Evolutionary conservation across 2,888 invertebrate genomes (phyloP).

Genomic region (Theretra japonica): DNA sequence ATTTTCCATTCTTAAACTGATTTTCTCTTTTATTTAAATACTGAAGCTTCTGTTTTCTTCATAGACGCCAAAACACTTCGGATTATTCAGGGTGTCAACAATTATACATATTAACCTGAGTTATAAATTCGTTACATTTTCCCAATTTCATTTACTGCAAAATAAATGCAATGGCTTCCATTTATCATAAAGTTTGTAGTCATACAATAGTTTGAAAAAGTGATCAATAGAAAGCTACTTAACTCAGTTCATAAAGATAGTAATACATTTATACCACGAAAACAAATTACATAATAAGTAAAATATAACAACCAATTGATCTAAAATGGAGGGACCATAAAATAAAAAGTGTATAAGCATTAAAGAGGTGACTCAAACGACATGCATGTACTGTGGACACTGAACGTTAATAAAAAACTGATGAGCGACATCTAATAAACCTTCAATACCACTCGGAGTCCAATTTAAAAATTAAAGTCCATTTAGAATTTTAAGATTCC

Average conservation of each 20-base stretch:
- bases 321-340: not conserved
- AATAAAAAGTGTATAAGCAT: not conserved
- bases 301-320: not conserved
- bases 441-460: not conserved
- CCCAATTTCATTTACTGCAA: too few relatives aligned
- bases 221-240: not conserved
- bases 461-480: not conserved
- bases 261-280: not conserved
- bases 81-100: too few relatives aligned
- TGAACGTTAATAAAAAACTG: not conserved
- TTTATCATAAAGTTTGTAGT: not conserved
- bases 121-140: too few relatives aligned
- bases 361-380: conserved; percentile 1
- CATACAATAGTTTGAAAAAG: not conserved
- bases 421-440: not conserved
- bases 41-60: too few relatives aligned
- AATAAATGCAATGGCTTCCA: not conserved
- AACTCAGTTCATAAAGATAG: not conserved
- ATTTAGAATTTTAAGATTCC: not conserved
- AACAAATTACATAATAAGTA: not conserved
- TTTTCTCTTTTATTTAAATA: too few relatives aligned
- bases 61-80: too few relatives aligned
- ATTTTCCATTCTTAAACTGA: too few relatives aligned
- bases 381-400: not conserved
- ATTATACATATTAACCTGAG: too few relatives aligned